Conservation (phyloP, 2,797 vertebrate genomes). For the Amblyraja radiata region DNA sequence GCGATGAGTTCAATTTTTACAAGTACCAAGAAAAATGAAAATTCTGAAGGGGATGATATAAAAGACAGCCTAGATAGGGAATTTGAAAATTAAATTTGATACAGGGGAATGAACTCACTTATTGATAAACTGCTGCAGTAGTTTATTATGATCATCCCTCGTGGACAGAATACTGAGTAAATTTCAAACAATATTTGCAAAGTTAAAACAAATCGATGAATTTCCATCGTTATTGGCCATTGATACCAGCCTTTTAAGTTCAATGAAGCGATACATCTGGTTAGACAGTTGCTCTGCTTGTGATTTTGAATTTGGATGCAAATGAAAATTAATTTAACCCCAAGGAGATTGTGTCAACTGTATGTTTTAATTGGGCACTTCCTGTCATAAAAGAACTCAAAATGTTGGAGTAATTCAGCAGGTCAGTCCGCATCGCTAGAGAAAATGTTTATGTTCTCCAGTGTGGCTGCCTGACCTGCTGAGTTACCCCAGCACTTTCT, state of each 20-base stretch:
- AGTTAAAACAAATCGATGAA: not conserved
- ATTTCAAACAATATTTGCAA: not conserved
- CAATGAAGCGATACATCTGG: no score
- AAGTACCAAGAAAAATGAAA: not conserved
- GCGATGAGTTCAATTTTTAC: not conserved
- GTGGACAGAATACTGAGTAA: not conserved
- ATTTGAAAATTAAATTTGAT: conserved; percentile 24
- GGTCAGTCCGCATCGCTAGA: no score
- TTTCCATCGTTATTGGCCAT: not conserved
- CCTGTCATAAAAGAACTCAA: no score
- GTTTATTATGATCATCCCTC: not conserved
- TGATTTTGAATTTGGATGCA: no score
- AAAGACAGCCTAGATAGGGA: not conserved
- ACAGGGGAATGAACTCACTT: not conserved
- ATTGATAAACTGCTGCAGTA: not conserved
- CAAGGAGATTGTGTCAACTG: no score
- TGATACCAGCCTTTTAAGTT: not conserved
- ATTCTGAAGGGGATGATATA: not conserved
- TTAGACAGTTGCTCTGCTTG: no score
- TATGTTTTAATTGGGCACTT: no score
- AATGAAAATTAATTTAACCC: no score
- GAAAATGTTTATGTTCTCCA: no score
- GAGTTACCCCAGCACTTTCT: no score
- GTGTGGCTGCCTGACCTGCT: no score
- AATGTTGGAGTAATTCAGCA: no score